phyloP scores from a whole-genome alignment of 30 jellyfish, hydroid and myxozoan species.

The Aurelia sp. region DNA sequence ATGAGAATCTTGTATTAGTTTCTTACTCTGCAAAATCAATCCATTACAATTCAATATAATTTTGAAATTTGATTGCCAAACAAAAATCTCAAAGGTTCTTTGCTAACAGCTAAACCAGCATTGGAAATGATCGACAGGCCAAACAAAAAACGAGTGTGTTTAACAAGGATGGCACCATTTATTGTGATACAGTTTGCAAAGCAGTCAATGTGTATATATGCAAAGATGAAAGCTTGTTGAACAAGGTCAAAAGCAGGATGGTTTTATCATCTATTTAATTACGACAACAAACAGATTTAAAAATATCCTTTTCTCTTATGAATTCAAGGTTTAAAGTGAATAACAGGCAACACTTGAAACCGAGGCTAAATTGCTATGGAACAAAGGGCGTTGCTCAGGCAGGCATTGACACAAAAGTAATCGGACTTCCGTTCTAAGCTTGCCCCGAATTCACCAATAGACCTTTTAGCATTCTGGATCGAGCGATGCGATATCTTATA shows the following conservation, averaged over 20 bases:
- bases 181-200: constrained; percentile 52
- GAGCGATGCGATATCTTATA: too few species aligned
- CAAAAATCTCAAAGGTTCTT: constrained; percentile 58
- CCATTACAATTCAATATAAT: constrained; percentile 55
- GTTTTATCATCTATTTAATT: constrained; percentile 55
- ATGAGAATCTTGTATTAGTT: not conserved
- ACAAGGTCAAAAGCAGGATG: constrained; percentile 51
- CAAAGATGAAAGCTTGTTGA: constrained; percentile 55
- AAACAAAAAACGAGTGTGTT: constrained; percentile 60
- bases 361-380: too few species aligned
- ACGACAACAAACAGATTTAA: constrained; percentile 20
- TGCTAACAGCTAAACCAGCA: constrained; percentile 68
- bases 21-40: constrained; percentile 58
- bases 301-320: constrained; percentile 40
- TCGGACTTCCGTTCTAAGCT: too few species aligned
- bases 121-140: constrained; percentile 45
- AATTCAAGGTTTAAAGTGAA: not conserved
- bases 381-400: too few species aligned
- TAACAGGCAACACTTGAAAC: too few species aligned
- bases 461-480: too few species aligned
- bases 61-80: constrained; percentile 50
- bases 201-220: constrained; percentile 48
- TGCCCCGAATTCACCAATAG: too few species aligned
- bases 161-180: constrained; percentile 51
- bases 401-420: too few species aligned